phyloP scores from a whole-genome alignment of 2,113 vertebrate genomes.

The Ciconia maguari region DNA sequence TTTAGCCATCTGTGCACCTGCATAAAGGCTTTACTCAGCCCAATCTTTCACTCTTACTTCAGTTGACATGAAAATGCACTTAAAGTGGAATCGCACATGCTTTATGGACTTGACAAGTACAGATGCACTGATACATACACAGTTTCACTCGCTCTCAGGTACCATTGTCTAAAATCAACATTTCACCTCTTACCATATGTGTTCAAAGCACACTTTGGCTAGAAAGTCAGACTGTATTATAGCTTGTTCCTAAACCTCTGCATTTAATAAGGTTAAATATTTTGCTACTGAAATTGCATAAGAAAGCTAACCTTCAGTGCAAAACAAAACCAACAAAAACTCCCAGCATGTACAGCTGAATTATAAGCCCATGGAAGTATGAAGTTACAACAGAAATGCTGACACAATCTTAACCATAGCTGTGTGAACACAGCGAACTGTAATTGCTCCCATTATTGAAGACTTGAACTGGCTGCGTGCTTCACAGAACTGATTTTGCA shows the following conservation, averaged over 20 bases:
- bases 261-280: not conserved
- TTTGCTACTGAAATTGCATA: not conserved
- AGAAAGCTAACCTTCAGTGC: not conserved
- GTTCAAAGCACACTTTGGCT: not conserved
- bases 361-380: not conserved
- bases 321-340: not conserved
- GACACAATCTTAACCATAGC: not conserved
- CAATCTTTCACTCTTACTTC: not conserved
- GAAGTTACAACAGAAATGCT: not conserved
- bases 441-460: not conserved
- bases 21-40: not conserved
- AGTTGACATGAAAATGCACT: not conserved
- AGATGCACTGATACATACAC: not conserved
- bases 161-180: not conserved
- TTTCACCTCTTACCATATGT: not conserved
- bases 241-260: not conserved
- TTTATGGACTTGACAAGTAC: not conserved
- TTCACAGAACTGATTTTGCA: not conserved
- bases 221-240: not conserved
- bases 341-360: not conserved
- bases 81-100: not conserved
- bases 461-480: not conserved
- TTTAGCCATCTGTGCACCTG: not conserved
- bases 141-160: not conserved
- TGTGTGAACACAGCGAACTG: not conserved